Evolutionary conservation across 2,888 invertebrate genomes (phyloP), one percentile per base, ranked within the genome.

Genomic region (Ophion ventricosus): DNA sequence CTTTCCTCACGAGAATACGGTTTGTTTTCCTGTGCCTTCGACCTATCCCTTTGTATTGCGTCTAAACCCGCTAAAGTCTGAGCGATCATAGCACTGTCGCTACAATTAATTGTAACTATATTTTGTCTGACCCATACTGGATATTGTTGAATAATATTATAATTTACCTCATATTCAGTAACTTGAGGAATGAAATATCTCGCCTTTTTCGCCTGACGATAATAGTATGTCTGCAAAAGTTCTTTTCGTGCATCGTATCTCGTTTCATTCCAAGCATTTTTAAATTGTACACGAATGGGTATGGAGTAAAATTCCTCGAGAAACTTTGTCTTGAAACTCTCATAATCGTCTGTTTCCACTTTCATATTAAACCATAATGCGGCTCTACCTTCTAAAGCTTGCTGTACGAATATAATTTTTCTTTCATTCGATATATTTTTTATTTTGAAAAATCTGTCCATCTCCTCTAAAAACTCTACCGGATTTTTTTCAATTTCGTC

Each of bases 121-220:
- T 59, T 59, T 59, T 73, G 57, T 43, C 57, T 59, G 0, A 73
- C 23, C 73, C 61, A 73, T 0, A 25, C 1, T 2, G 73, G 73
- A 17, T 43, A 73, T 43, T 74, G 74, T 49, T 63, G 74, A 0
- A 64, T 54, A 0, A 74, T 63, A 5, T 29, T 49, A 4, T 74
- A 74, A 74, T 74, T 74, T 5, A 64, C 14, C 8, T 74, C 74
- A 11, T 63, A 74, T 2, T 74, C 26, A 0, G 63, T 49, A 10
- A 63, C 3, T 3, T 49, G 23, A 1, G 64, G 63, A n/a, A 26
- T 74, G 14, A 74, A 74, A 59, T 67, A 80, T 63, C 67, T 69
- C 20, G 80, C 67, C 25, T 82, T 70, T 56, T 73, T 76, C 0
- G 82, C 3, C 66, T 86, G 84, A 0, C 29, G 56, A 56, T 80